Evolutionary conservation across 2,888 invertebrate species (phyloP), one percentile per base, ranked within the genome.

Genomic region (Xestia sexstrigata): DNA sequence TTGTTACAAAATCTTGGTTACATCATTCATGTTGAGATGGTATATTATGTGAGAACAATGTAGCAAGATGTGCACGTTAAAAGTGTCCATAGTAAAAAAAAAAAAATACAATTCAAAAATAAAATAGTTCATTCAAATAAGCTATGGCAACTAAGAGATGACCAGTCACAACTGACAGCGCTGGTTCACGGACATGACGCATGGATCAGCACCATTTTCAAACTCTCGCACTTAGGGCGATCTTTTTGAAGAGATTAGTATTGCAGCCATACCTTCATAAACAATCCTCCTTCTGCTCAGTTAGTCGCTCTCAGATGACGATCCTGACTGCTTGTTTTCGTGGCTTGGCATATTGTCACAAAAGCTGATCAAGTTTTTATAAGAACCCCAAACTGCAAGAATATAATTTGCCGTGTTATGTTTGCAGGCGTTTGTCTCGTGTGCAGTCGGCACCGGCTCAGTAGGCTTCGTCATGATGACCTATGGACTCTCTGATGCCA

Each of bases 401-500:
- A 30, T 66, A 71, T 45, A 74, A 60, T 23, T 82, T 78, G 86
- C 78, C 49, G 0, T 74, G 7, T 17, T 30, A 15, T 71, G 2
- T 67, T 93, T 94, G 7, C 93, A 97, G 97, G 96, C 97, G 30
- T 97, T 96, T 87, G 97, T 97, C 13, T 97, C 97, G 0, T 97
- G 97, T 75, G 96, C 97, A 0, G 95, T 97, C 83, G 97, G 98
- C 0, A 97, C 98, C 0, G 97, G 97, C 26, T 97, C 97, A 67
- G 97, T 98, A 1, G 98, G 98, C 0, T 97, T 97, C 89, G 97
- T 98, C 20, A 97, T 98, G 97, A 97, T 98, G 91, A 97, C 97
- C 52, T 97, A 97, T 87, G 98, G 98, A 0, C 90, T 97, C 0
- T 96, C 97, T 1, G 97, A 97, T 79, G 97, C 98, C 0, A 84